Conservation (phyloP, 1,140 invertebrate species). For the Hormaphis cornu region DNA sequence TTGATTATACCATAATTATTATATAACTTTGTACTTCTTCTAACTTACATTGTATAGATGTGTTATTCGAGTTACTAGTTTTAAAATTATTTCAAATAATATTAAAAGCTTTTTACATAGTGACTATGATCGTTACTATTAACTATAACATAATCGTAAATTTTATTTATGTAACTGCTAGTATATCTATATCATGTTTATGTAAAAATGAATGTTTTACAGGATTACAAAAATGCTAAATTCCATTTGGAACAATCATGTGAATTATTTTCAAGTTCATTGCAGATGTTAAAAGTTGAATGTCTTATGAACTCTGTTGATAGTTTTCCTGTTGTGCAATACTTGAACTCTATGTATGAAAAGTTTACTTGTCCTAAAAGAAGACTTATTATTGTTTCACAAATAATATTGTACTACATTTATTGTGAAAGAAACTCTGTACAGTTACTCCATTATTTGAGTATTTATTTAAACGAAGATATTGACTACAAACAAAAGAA, state of each 20-base stretch:
- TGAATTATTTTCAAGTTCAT: neutral
- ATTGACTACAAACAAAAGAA: neutral
- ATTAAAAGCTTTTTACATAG: too few species aligned
- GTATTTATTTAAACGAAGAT: neutral
- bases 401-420: neutral
- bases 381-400: constrained; percentile 8
- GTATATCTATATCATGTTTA: too few species aligned
- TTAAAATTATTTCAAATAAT: too few species aligned
- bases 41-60: too few species aligned
- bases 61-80: too few species aligned
- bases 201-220: too few species aligned
- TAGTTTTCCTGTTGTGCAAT: neutral
- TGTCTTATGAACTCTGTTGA: neutral
- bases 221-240: neutral
- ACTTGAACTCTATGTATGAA: neutral
- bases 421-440: neutral
- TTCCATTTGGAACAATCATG: neutral
- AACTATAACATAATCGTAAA: too few species aligned
- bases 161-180: too few species aligned
- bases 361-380: neutral
- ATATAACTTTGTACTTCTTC: too few species aligned
- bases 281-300: neutral
- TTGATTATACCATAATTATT: too few species aligned
- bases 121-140: too few species aligned
- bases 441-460: neutral